Evolutionary conservation across 2,888 invertebrate species (phyloP).

Genomic region (Noctua pronuba): DNA sequence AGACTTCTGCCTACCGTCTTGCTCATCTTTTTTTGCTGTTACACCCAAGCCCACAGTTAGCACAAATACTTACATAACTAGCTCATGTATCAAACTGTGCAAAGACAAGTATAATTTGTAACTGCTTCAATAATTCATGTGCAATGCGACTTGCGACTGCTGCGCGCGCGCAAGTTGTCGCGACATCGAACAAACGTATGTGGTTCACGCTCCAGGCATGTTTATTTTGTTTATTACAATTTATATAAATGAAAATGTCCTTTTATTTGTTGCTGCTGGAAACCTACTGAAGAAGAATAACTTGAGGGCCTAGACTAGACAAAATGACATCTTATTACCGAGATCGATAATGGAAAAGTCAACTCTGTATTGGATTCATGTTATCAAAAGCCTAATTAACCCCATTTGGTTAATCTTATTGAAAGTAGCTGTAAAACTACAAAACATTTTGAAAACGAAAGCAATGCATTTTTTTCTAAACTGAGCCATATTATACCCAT

Average conservation of each 20-base stretch:
- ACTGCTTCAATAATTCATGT: slow-evolving; percentile 73
- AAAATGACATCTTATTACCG: neutral
- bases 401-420: neutral
- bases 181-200: slow-evolving; percentile 47
- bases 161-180: slow-evolving; percentile 35
- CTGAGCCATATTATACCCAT: neutral
- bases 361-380: neutral
- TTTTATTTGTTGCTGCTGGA: slow-evolving; percentile 4
- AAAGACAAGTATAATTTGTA: slow-evolving; percentile 69
- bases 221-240: slow-evolving; percentile 16
- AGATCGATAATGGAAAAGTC: neutral
- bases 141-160: slow-evolving; percentile 46
- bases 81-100: slow-evolving; percentile 37
- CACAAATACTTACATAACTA: slow-evolving; percentile 32
- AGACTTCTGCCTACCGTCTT: neutral
- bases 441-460: too few relatives aligned
- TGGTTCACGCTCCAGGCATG: slow-evolving; percentile 50
- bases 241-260: neutral
- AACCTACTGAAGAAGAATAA: neutral
- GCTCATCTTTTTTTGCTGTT: neutral
- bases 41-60: slow-evolving; percentile 13
- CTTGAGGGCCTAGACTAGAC: neutral
- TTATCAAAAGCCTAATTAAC: neutral
- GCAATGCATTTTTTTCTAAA: neutral
- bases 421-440: neutral